Percentiles rank a stretch among this genome's conserved stretches.
These are phyloP conservation scores for Strigamia maritima DNA, from an alignment of 2,888 invertebrate species.

Conservation along the genomic window DNA sequence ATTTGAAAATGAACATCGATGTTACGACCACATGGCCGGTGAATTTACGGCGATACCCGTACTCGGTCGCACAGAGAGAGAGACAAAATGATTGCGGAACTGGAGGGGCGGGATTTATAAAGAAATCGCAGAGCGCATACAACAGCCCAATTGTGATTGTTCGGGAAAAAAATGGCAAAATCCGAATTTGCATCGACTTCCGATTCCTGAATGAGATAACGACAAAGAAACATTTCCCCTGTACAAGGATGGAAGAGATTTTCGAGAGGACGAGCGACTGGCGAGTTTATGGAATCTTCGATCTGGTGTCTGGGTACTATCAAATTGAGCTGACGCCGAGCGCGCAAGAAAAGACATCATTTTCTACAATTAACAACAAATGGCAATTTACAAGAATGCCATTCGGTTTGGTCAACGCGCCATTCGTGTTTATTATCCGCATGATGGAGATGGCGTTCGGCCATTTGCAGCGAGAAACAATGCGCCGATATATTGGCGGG, in stretches of 20 bases:
- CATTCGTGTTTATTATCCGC: background rate
- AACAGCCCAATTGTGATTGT: no score
- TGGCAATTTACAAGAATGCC: constrained; percentile 28
- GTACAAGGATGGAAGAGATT: background rate
- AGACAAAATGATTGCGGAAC: background rate
- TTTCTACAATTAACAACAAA: background rate
- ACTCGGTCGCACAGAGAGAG: background rate
- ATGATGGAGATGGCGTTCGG: no score
- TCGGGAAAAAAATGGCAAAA: no score
- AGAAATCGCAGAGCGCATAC: no score
- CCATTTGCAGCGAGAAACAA: no score
- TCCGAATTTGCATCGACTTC: constrained; percentile 6
- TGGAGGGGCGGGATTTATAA: background rate
- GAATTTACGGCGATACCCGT: constrained; percentile 2
- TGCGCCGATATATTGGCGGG: no score
- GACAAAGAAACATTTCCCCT: background rate
- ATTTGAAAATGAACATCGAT: background rate
- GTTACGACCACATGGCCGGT: background rate
- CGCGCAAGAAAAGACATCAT: constrained; percentile 38
- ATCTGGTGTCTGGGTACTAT: no score
- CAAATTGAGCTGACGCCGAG: background rate
- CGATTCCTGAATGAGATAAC: background rate
- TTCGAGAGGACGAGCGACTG: background rate
- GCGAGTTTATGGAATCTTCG: no score
- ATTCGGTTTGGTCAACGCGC: constrained; percentile 16